Evolutionary conservation across 2,888 invertebrate genomes (phyloP).

Genomic region (Cerastis rubricosa): DNA sequence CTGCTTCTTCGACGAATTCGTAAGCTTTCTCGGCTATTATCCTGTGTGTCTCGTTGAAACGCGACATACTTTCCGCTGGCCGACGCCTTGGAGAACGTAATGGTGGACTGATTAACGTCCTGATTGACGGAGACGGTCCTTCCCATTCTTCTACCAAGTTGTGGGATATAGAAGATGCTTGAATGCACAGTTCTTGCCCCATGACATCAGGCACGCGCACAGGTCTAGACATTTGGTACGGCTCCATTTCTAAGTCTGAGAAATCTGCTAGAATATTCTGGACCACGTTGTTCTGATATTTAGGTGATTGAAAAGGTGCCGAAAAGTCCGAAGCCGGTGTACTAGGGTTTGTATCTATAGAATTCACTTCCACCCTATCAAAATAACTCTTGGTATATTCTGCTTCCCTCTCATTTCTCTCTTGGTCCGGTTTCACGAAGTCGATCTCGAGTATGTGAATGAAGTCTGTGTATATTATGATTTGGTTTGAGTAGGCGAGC

Average conservation of each 20-base stretch:
- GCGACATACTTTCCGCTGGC: slow-evolving; percentile 89
- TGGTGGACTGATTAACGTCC: slow-evolving; percentile 88
- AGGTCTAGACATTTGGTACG: slow-evolving; percentile 84
- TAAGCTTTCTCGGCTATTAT: slow-evolving; percentile 94
- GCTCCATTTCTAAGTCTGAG: slow-evolving; percentile 91
- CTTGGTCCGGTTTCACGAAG: slow-evolving; percentile 86
- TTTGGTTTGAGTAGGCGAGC: slow-evolving; percentile 93
- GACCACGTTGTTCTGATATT: slow-evolving; percentile 90
- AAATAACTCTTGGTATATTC: slow-evolving; percentile 82
- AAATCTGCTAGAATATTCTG: slow-evolving; percentile 92
- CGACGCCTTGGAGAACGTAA: slow-evolving; percentile 85
- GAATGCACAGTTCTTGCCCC: slow-evolving; percentile 88
- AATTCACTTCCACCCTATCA: slow-evolving; percentile 83
- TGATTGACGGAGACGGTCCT: slow-evolving; percentile 86
- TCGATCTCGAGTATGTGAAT: slow-evolving; percentile 94
- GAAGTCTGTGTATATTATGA: slow-evolving; percentile 96
- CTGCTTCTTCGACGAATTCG: slow-evolving; percentile 96
- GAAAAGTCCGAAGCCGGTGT: slow-evolving; percentile 85
- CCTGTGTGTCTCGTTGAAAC: slow-evolving; percentile 89
- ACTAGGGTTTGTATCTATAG: slow-evolving; percentile 81
- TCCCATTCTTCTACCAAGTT: slow-evolving; percentile 90
- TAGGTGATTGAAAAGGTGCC: slow-evolving; percentile 87
- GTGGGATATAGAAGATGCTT: slow-evolving; percentile 87
- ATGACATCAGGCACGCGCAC: slow-evolving; percentile 86
- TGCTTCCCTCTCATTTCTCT: slow-evolving; percentile 73